Evolutionary conservation across 2,888 invertebrate species (phyloP), one percentile per base, ranked within the genome.

Genomic region (Morinoia aosen): DNA sequence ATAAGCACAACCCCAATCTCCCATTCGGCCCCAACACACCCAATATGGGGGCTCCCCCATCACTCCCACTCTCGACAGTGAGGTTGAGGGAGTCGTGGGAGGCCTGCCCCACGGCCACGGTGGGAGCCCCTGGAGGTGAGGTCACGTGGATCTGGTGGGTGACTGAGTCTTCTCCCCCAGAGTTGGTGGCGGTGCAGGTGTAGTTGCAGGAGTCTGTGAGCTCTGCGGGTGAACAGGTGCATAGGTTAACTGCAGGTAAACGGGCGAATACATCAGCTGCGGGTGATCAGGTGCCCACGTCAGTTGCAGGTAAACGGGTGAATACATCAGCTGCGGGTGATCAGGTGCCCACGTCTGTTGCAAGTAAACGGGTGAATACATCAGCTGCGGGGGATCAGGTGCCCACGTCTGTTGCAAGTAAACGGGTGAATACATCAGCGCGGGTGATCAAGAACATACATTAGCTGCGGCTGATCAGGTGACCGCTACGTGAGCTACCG

Each of bases 1-100:
- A 48, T 5, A 48, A 48, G 48, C 48, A 48, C 48, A 48, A 48
- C 48, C 48, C 48, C 48, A 48, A 48, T 48, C 48, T 48, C 2
- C 48, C 48, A 2, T 5, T 4, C 48, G 48, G 5, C 48, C 48
- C 48, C 5, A 48, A 48, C 93, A 4, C 91, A 96, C 96, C 96
- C 33, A 96, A 64, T 16, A 96, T 96, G 48, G 96, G 96, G 4
- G 95, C 96, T 25, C 96, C 96, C 95, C 96, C 96, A 39, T 96
- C 96, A 14, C 61, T 76, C 10, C 61, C 88, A 4, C 95, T 88
- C 48, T 88, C 95, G 58, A 96, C 90, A 58, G 96, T 95, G 40
- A 96, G 91, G 94, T 96, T 96, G 88, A 96, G 95, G 94, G 96
- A 91, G 88, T 94, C 91, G 5, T 93, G 91, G 58, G 95, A 93